Conservation (phyloP, 2,888 invertebrate species). For the Operophtera brumata region DNA sequence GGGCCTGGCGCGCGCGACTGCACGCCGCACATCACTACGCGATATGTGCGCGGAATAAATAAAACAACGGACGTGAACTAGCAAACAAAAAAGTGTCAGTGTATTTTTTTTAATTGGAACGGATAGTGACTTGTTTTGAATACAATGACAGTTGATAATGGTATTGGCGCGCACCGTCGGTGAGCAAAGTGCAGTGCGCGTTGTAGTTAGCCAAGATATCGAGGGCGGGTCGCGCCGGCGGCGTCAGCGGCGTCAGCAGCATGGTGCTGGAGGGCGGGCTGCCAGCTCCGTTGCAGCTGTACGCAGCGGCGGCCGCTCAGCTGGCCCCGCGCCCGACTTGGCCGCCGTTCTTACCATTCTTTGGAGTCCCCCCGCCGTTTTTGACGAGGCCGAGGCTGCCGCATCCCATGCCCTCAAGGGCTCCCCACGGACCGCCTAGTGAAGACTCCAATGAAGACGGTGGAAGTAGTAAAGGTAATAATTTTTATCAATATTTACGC, state of each 20-base stretch:
- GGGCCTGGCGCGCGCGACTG: slow-evolving; percentile 41
- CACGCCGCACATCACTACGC: slow-evolving; percentile 27
- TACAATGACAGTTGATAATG: slow-evolving; percentile 53
- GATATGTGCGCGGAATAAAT: slow-evolving; percentile 36
- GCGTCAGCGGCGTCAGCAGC: slow-evolving; percentile 57
- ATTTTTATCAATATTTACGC: background rate
- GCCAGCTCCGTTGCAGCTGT: slow-evolving; percentile 86
- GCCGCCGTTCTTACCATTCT: slow-evolving; percentile 82
- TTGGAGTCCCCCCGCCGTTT: slow-evolving; percentile 81
- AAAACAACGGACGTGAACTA: slow-evolving; percentile 31
- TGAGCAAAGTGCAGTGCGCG: slow-evolving; percentile 50
- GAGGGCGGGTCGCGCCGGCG: slow-evolving; percentile 49
- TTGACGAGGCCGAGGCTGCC: slow-evolving; percentile 71
- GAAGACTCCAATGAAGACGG: slow-evolving; percentile 80
- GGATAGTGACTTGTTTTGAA: slow-evolving; percentile 23
- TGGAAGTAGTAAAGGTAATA: slow-evolving; percentile 72
- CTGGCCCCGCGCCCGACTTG: slow-evolving; percentile 79
- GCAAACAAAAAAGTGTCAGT: slow-evolving; percentile 33
- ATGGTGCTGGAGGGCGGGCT: slow-evolving; percentile 86
- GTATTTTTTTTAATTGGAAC: slow-evolving; percentile 20
- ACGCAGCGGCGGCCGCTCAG: slow-evolving; percentile 85
- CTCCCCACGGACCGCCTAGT: slow-evolving; percentile 76
- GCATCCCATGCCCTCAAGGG: slow-evolving; percentile 64
- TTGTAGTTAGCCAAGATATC: slow-evolving; percentile 61
- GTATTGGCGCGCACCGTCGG: slow-evolving; percentile 37